Base-by-base conservation (phyloP, 1,140 invertebrate genomes). In the Mycetomoellerius zeteki region DNA sequence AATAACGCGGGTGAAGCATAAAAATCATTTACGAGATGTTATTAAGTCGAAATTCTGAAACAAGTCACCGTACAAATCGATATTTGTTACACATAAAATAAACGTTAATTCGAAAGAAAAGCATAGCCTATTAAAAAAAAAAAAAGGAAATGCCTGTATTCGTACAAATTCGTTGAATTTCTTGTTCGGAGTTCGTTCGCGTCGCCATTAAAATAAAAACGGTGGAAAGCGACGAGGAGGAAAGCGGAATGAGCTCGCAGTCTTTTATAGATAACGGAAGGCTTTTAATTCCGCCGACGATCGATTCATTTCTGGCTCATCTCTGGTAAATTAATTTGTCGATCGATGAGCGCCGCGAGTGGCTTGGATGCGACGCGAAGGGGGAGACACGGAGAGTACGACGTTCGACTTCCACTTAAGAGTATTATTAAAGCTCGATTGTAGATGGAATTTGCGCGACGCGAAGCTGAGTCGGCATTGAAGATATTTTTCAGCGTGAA, bases 1-100 rank as follows among this genome's bases (percentile, higher is more conserved):
- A 50, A 14, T 21, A 77, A 24, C 47, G 12, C 30, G 24, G 47
- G 37, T 77, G 56, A 77, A 4, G 12, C n/a, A 43, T 67, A 80
- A 80, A 67, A 80, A 52, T 78, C 76, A 14, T 24, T 52, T 10
- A 21, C 43, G 14, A 19, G 43, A 24, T 50, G 60, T 37, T 43
- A 43, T 43, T 58, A 33, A 60, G 37, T 77, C 73, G 73, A 77
- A 67, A 78, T 16, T 78, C 12, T 67, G 43, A 67, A 78, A 78
- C 19, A 33, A 37, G 37, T 78, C 75, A 78, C 52, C 43, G 37
- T 43, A 43, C 37, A 37, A 65, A 67, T 80, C 43, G 27, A 67
- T 80, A 80, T 80, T 43, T 67, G 24, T 65, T 80, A 67, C 14
- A 33, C 14, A 16, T 67, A 58, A 82, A 82, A 72, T 47, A 43